Percentiles rank a stretch among this genome's conserved stretches.
phyloP scores from a whole-genome alignment of 2,797 vertebrate genomes.

The Erethizon dorsatum region DNA sequence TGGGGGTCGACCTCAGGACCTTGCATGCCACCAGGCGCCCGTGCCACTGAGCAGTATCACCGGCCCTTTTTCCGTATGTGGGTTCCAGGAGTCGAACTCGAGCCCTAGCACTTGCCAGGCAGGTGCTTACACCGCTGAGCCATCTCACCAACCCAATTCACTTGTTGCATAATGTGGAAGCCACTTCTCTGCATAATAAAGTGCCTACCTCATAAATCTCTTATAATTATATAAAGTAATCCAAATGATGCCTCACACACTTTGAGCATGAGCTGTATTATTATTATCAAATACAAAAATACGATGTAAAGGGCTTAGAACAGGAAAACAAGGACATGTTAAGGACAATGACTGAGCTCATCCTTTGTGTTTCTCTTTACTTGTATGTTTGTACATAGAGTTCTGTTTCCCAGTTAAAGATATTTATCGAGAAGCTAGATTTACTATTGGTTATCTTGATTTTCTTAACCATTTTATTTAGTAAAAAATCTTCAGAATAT shows the following conservation, averaged over 20 bases:
- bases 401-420: neutral
- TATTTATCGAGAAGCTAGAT: neutral
- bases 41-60: no score
- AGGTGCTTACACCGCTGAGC: no score
- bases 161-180: neutral
- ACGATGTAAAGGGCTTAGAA: neutral
- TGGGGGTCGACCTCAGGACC: no score
- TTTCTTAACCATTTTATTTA: neutral
- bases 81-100: no score
- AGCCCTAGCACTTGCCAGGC: no score
- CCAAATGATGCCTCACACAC: neutral
- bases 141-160: neutral
- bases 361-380: neutral
- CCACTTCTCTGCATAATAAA: neutral
- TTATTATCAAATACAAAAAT: neutral
- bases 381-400: neutral
- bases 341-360: neutral
- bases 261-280: neutral
- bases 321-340: neutral
- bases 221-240: neutral
- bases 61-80: no score
- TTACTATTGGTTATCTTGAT: neutral
- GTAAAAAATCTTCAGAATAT: conserved; percentile 10
- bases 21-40: no score
- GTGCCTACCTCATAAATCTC: neutral